Percentiles rank a stretch among this genome's conserved stretches.
phyloP scores from a whole-genome alignment of 53 echinoderm and acorn worm genomes.

The Arbacia lixula region DNA sequence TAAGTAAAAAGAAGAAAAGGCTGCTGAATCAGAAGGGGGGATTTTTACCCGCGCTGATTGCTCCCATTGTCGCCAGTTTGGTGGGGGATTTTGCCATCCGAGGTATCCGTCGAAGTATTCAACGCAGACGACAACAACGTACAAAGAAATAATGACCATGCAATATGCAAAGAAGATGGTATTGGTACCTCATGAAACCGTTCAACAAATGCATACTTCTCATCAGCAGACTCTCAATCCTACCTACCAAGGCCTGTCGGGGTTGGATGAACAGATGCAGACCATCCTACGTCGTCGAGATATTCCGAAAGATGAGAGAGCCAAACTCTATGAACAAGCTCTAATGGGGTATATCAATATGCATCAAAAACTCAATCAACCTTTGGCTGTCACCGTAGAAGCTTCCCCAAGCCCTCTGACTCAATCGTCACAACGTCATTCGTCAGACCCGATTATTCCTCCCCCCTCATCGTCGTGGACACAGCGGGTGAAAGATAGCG shows the following conservation, averaged over 20 bases:
- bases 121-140: not conserved
- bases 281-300: conserved; percentile 40
- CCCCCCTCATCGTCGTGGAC: not conserved
- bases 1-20: conserved; percentile 57
- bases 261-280: conserved; percentile 62
- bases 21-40: conserved; percentile 67
- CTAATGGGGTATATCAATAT: conserved; percentile 56
- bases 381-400: conserved; percentile 42
- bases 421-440: not conserved
- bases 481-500: conserved; percentile 15
- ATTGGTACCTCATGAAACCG: conserved; percentile 26
- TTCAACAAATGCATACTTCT: conserved; percentile 4
- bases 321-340: conserved; percentile 65
- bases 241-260: conserved; percentile 29
- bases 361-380: conserved; percentile 47
- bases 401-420: not conserved
- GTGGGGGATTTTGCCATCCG: too few species aligned
- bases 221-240: conserved; percentile 22
- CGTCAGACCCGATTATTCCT: not conserved
- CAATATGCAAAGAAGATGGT: conserved; percentile 31
- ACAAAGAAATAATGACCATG: not conserved
- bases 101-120: too few species aligned
- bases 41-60: conserved; percentile 59
- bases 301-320: conserved; percentile 54
- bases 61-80: conserved; percentile 38